Evolutionary conservation across 2,888 invertebrate genomes (phyloP).

Genomic region (Allacma fusca): DNA sequence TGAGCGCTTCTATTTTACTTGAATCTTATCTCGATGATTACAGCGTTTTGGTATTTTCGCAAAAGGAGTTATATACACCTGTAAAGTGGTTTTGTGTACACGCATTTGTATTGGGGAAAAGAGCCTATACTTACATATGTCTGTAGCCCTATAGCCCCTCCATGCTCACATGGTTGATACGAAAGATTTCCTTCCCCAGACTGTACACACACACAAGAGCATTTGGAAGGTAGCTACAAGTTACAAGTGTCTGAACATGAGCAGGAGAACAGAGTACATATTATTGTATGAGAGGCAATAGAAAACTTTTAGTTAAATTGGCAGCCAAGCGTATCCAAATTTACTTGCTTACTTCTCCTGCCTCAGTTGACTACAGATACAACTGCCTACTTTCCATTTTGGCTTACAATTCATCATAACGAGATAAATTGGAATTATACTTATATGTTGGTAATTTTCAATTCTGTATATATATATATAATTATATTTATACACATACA

Average conservation of each 20-base stretch:
- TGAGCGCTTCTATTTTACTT: background rate
- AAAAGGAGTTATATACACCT: too few species aligned
- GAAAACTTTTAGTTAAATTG: constrained; percentile 24
- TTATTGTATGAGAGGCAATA: background rate
- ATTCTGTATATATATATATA: background rate
- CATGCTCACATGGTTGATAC: too few species aligned
- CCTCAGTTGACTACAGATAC: constrained; percentile 22
- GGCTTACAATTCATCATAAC: background rate
- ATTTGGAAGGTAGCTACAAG: too few species aligned
- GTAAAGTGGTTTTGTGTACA: too few species aligned
- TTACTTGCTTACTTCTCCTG: constrained; percentile 40
- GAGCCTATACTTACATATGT: too few species aligned
- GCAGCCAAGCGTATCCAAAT: constrained; percentile 45
- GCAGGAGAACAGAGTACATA: background rate
- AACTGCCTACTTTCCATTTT: constrained; percentile 45
- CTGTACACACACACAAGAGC: too few species aligned
- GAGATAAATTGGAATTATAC: background rate
- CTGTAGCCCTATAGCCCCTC: too few species aligned
- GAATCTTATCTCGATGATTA: constrained; percentile 15
- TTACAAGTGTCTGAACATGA: too few species aligned
- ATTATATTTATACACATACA: background rate
- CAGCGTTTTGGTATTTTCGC: too few species aligned
- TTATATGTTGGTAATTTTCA: background rate
- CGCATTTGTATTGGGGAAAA: too few species aligned
- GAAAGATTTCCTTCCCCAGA: too few species aligned